Evolutionary conservation across 2,797 vertebrate genomes (phyloP), one percentile per base, ranked within the genome.

Genomic region (Mus minutoides): DNA sequence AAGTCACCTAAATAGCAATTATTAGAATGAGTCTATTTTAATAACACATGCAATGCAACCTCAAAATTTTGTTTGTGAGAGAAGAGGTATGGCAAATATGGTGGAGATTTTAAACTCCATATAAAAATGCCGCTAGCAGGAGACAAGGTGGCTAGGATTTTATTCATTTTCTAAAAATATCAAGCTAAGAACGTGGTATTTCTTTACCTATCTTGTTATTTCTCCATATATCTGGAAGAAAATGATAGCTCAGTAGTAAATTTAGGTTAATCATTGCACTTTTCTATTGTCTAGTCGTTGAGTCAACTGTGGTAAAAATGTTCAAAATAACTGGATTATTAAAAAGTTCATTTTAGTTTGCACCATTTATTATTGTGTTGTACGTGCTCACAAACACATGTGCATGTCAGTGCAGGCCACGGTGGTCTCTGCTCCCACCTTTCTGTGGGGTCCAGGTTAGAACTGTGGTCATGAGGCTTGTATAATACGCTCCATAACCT

Each of bases 331-430:
- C 84, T 62, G n/a, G 49, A 82, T 17, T 7, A 96, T 80, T 89
- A 90, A 92, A 34, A 79, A 91, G 60, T n/a, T 92, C 14, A 84
- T 60, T 96, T 97, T 89, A 93, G 90, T 29, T 52, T 87, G 7
- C 43, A 52, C 60, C 54, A 29, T 86, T n/a, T 69, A 69, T 37
- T 54, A 71, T 11, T 40, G 43, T 85, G 84, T 17, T n/a, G 34
- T 19, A 16, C 21, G 83, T n/a, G 17, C 11, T 49, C 60, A 11
- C 73, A 34, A 58, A 64, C 60, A 19, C 13, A 3, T 22, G 58
- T 19, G 56, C 24, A 37, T 13, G 19, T 4, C 24, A 60, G 43
- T 9, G 40, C 29, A 40, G 16, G 13, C 17, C 58, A 83, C 3
- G 6, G 34, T 37, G 67, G 62, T 9, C 14, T 24, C 29, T 56